Conservation (phyloP, 2,113 vertebrate species). For the Heteronetta atricapilla region DNA sequence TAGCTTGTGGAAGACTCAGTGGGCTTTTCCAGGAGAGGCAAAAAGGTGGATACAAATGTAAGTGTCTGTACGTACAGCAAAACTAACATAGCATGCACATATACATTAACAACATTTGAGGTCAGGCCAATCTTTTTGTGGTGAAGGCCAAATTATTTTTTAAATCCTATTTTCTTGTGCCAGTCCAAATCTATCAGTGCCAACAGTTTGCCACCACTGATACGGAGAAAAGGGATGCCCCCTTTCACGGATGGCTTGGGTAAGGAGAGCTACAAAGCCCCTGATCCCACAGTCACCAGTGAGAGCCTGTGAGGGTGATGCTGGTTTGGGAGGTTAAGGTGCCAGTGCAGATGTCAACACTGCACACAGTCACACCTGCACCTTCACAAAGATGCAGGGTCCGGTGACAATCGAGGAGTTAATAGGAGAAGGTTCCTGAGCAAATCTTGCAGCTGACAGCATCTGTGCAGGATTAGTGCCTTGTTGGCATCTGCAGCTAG, state of each 20-base stretch:
- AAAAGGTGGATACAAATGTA: background rate
- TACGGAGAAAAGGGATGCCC: background rate
- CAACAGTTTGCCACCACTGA: background rate
- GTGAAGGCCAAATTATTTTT: background rate
- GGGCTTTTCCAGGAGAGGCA: background rate
- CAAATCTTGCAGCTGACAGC: background rate
- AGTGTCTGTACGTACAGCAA: background rate
- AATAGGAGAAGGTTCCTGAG: background rate
- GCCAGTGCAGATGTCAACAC: background rate
- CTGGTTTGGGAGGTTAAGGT: background rate
- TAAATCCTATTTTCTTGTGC: background rate
- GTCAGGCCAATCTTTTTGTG: background rate
- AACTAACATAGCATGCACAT: background rate
- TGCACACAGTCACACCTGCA: background rate
- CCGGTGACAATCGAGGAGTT: background rate
- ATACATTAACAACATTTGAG: background rate
- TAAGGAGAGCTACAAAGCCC: background rate
- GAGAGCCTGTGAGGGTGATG: background rate
- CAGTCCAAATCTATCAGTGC: background rate
- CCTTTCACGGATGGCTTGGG: fast-evolving
- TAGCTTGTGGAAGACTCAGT: background rate
- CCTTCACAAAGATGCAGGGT: too few species aligned
- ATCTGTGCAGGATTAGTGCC: background rate
- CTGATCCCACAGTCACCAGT: background rate
- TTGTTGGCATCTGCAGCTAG: background rate